Base-by-base conservation (phyloP, 1,140 invertebrate species). In the Drosophila mayri region DNA sequence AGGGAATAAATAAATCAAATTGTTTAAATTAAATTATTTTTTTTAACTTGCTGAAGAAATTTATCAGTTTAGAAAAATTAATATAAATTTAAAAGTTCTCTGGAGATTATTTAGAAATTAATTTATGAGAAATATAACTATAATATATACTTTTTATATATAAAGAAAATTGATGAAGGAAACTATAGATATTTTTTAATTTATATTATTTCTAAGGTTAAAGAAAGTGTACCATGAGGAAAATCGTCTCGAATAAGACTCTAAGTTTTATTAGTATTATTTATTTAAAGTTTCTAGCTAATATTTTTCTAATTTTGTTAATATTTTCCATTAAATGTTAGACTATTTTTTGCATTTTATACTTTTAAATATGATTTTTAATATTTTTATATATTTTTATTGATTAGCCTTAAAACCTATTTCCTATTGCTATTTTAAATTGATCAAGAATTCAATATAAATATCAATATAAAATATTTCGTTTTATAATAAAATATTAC, bases 181-280 rank as follows among this genome's bases (percentile, higher is more conserved):
- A 35, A 2, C 1, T 14, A 20, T 20, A 14, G 8, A 6, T 18
- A 9, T 20, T 14, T 35, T 8, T 0, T 12, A 30, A 35, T 35
- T 35, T 1, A 2, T 0, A 52, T 25, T 4, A 30, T 7, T n/a
- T 47, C 16, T 22, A 11, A 1, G 37, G n/a, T 20, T 22, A 0
- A 50, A 2, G 8, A n/a, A 11, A 11, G 4, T 1, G 0, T n/a
- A 11, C 11, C 11, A 11, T 49, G 0, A 11, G n/a, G 25, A 49
- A 18, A 12, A 14, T 35, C 0, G 0, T 14, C 7, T 20, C 0
- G 2, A 14, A 9, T 35, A 14, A 20, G 0, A 3, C 1, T 2
- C 0, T 0, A 4, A 50, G 8, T 10, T 47, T n/a, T 47, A 9
- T 28, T 25, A n/a, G 14, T 47, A 8, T 1, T 11, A 22, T 1